A percentile compares a stretch with the other conserved stretches of the same genome.
These are phyloP conservation scores for Alosa sapidissima DNA, from an alignment of 2,797 vertebrate species.

Conservation along the genomic window DNA sequence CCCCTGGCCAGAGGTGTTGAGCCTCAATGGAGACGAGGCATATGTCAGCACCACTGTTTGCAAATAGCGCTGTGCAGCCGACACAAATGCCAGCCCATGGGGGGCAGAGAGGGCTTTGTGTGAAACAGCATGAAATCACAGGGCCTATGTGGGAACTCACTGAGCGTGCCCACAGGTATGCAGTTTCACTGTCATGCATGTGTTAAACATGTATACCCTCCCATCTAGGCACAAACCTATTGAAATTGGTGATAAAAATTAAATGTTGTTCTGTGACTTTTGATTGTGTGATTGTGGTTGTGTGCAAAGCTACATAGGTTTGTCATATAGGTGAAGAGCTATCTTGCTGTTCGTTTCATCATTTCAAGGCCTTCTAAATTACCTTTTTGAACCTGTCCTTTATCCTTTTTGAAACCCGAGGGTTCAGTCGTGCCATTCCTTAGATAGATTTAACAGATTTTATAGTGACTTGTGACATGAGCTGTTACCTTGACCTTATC, in stretches of 20 bases:
- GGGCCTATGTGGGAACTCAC: background rate
- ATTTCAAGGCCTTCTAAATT: background rate
- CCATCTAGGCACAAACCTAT: background rate
- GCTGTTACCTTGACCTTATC: background rate
- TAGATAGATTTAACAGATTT: background rate
- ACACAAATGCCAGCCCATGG: background rate
- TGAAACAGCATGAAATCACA: background rate
- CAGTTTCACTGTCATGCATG: background rate
- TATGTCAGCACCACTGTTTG: slow-evolving; percentile 15
- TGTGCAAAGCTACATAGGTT: background rate
- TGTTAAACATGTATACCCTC: background rate
- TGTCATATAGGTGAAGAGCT: background rate
- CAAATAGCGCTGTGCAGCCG: background rate
- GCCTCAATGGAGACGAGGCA: background rate
- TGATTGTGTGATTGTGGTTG: background rate
- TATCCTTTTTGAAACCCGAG: background rate
- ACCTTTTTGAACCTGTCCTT: background rate
- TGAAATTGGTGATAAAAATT: background rate
- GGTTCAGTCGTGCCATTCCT: background rate
- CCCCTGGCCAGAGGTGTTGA: slow-evolving; percentile 1
- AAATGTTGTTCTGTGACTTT: background rate
- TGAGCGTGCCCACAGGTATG: background rate
- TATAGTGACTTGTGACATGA: background rate
- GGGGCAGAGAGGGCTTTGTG: background rate
- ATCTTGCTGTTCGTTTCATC: background rate